These are phyloP conservation scores for Phocoena sinus DNA, from an alignment of 2,113 vertebrate species.

Conservation along the genomic window DNA sequence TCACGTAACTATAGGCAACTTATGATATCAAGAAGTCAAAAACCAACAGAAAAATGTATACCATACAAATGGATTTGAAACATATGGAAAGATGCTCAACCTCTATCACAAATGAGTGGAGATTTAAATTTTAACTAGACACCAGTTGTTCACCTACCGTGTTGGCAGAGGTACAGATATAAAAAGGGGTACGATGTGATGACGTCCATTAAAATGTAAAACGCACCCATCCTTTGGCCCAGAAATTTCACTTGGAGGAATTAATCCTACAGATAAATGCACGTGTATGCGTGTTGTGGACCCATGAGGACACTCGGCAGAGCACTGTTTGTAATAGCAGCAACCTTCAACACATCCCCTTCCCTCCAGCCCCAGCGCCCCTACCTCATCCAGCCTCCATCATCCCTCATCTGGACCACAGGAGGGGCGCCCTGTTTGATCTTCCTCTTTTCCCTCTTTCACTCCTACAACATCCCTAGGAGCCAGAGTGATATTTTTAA, in stretches of 20 bases:
- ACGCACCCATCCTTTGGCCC: neutral
- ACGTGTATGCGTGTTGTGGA: rapidly evolving
- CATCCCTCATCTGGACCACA: neutral
- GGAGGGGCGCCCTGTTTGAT: neutral
- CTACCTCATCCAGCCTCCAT: neutral
- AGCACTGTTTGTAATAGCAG: neutral
- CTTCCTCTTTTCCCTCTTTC: neutral
- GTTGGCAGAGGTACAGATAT: neutral
- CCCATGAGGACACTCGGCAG: neutral
- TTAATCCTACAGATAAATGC: neutral
- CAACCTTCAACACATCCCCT: neutral
- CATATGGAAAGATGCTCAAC: neutral
- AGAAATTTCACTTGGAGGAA: neutral
- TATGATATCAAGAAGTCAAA: constrained; percentile 41
- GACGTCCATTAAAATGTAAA: neutral
- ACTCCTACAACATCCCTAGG: neutral
- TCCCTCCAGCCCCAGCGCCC: neutral
- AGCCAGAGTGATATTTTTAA: neutral
- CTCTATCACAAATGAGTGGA: neutral
- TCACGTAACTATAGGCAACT: constrained; percentile 6
- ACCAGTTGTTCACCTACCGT: neutral
- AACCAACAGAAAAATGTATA: neutral
- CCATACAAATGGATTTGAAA: constrained; percentile 41
- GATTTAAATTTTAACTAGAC: constrained; percentile 6
- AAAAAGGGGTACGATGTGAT: neutral